These are phyloP conservation scores for Platysteira castanea DNA, from an alignment of 2,113 vertebrate species.

Conservation along the genomic window DNA sequence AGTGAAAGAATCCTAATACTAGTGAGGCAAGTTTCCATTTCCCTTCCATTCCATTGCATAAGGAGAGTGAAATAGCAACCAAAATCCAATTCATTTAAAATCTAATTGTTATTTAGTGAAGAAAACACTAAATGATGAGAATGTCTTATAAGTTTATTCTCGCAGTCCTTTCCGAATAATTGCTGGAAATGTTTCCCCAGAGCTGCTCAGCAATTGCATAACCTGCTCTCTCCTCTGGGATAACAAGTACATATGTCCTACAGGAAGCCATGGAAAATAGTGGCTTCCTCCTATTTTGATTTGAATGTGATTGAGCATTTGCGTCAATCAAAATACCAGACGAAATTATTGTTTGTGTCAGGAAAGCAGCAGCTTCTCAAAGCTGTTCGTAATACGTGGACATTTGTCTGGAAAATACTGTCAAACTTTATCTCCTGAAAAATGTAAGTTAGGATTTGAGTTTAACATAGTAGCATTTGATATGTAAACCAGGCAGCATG, in stretches of 20 bases:
- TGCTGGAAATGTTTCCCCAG: conserved; percentile 41
- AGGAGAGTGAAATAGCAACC: not conserved
- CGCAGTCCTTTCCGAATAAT: conserved; percentile 10
- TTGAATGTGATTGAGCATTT: conserved; percentile 22
- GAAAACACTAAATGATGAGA: not conserved
- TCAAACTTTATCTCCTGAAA: not conserved
- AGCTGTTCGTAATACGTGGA: not conserved
- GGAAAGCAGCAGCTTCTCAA: not conserved
- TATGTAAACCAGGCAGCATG: not conserved
- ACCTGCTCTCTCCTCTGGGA: conserved; percentile 28
- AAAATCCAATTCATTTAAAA: not conserved
- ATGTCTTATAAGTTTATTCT: not conserved
- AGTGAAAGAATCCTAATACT: not conserved
- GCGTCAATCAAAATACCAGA: conserved; percentile 9
- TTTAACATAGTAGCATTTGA: not conserved
- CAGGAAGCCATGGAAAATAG: conserved; percentile 55
- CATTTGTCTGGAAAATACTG: not conserved
- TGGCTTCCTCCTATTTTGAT: conserved; percentile 57
- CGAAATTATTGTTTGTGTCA: not conserved
- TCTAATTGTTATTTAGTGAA: not conserved
- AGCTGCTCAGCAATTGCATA: conserved; percentile 4
- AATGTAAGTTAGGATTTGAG: not conserved
- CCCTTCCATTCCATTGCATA: not conserved
- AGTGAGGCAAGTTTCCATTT: not conserved
- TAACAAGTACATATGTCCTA: conserved; percentile 7